Evolutionary conservation across 2,888 invertebrate species (phyloP), one percentile per base, ranked within the genome.

Genomic region (Cantharis flavilabris): DNA sequence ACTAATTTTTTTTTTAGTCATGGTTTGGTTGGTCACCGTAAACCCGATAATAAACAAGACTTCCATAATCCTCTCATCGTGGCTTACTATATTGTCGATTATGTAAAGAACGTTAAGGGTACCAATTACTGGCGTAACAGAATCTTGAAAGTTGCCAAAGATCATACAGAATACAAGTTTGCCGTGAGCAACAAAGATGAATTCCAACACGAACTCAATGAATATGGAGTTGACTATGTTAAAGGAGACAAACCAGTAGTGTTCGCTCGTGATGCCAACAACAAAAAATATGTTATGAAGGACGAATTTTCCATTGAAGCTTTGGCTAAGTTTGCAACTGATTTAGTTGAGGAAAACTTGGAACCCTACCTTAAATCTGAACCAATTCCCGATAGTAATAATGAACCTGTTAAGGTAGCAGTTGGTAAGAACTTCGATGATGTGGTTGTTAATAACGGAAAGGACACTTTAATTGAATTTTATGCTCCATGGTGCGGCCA

Each of bases 401-500:
- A 93, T 84, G 95, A 94, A 0, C 93, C 94, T 10, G 96, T 97
- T 0, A 95, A 93, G 85, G 93, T 97, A 62, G 97, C 97, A 3
- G 99, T 99, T 9, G 99, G 95, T 80, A 97, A 97, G 90, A 99
- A 98, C 91, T 99, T 99, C 89, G 95, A 98, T 86, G 96, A 98
- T 75, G 90, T 98, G 75, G 97, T 99, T 0, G 93, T 93, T 2
- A 95, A 99, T 87, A 95, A 96, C 83, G 95, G 91, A 33, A 95
- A 97, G 86, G 99, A 99, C 88, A 96, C 97, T 3, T 91, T 99
- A 65, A 92, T 99, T 82, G 99, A 99, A 90, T 99, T 99, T 90
- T 99, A 99, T 89, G 99, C 99, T 49, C 98, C 98, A 1, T 99
- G 98, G 98, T 98, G 98, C 88, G 98, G 99, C 82, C 99, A 99